Percentiles rank a stretch among this genome's conserved stretches.
phyloP scores from a whole-genome alignment of 2,113 vertebrate species.

The Phrynosoma platyrhinos region DNA sequence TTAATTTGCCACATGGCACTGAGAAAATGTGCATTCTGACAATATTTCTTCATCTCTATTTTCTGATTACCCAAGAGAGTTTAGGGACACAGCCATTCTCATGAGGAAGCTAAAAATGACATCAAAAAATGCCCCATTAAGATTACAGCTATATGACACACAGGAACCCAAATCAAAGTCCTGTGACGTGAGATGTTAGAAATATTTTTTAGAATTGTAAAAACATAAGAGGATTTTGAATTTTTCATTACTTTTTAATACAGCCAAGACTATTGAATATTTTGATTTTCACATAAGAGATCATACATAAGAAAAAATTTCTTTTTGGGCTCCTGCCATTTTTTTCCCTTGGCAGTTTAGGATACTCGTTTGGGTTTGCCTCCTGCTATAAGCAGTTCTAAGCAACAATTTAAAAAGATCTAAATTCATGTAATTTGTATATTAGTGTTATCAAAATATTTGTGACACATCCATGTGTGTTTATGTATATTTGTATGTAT shows the following conservation, averaged over 20 bases:
- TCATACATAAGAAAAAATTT: neutral
- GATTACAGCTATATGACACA: neutral
- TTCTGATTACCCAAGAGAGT: neutral
- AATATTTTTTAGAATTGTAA: conserved; percentile 30
- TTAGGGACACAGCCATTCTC: conserved; percentile 15
- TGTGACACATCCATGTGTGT: neutral
- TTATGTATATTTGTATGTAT: neutral
- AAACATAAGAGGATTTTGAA: conserved; percentile 41
- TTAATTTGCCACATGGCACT: conserved; percentile 6
- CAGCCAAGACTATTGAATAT: conserved; percentile 42
- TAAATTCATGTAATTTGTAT: neutral
- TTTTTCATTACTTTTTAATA: conserved; percentile 33
- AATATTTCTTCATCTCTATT: conserved; percentile 21
- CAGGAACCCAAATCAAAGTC: conserved; percentile 27
- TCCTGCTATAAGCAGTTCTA: conserved; percentile 27
- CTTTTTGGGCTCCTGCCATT: conserved; percentile 44
- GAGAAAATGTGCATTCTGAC: conserved; percentile 33
- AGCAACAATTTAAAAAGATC: conserved; percentile 20
- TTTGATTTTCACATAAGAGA: conserved; percentile 50
- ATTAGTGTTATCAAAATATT: neutral
- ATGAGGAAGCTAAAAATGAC: conserved; percentile 11
- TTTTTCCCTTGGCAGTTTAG: conserved; percentile 50
- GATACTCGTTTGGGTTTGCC: neutral
- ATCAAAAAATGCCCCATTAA: conserved; percentile 13
- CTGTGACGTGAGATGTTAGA: neutral